Conservation (phyloP, 2,888 invertebrate genomes). For the Philaethria dido region DNA sequence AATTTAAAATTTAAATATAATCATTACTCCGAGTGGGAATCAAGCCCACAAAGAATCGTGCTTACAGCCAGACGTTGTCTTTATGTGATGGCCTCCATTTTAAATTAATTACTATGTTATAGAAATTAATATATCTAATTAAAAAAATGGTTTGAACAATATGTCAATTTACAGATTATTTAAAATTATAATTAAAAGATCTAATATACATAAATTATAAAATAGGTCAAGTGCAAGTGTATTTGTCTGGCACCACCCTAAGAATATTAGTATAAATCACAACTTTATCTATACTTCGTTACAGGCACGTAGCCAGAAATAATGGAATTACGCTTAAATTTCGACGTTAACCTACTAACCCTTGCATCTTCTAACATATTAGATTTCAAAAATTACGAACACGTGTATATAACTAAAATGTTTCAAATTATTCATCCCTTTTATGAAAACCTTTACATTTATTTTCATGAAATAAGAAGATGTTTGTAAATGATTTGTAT, state of each 20-base stretch:
- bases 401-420: not conserved
- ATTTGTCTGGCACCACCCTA: conserved; percentile 22
- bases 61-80: too few species aligned
- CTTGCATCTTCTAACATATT: conserved; percentile 11
- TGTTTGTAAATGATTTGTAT: not conserved
- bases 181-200: too few species aligned
- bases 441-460: not conserved
- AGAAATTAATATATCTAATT: too few species aligned
- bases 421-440: not conserved
- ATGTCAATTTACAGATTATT: too few species aligned
- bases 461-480: not conserved
- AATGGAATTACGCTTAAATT: conserved; percentile 28
- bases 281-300: conserved; percentile 28
- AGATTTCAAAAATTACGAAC: not conserved
- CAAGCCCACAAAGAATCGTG: too few species aligned
- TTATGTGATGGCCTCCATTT: too few species aligned
- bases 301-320: conserved; percentile 31
- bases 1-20: too few species aligned
- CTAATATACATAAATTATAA: not conserved
- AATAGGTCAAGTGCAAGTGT: conserved; percentile 17
- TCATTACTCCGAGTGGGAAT: too few species aligned
- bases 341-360: conserved; percentile 15
- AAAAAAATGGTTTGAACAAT: too few species aligned
- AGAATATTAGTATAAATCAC: conserved; percentile 26
- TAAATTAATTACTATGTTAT: too few species aligned